Evolutionary conservation across 2,113 vertebrate species (phyloP).

Genomic region (Callorhinus ursinus): DNA sequence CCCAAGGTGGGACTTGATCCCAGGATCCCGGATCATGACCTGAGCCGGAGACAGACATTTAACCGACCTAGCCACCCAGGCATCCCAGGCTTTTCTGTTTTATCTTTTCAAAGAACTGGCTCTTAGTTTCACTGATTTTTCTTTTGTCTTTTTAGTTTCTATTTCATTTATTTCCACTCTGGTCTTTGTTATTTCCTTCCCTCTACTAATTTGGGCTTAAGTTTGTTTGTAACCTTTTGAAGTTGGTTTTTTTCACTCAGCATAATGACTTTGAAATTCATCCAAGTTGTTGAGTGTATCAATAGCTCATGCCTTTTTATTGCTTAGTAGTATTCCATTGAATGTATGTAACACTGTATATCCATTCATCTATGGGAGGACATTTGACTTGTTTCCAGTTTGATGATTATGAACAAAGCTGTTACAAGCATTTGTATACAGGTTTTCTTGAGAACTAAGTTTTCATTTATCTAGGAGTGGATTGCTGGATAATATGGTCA

Average conservation of each 20-base stretch:
- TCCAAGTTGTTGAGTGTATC: neutral
- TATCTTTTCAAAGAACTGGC: neutral
- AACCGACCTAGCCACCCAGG: too few relatives aligned
- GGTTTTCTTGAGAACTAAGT: neutral
- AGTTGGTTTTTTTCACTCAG: neutral
- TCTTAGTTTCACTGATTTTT: neutral
- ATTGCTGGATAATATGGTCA: neutral
- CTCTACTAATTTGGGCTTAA: neutral
- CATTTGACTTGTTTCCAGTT: neutral
- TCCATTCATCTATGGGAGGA: neutral
- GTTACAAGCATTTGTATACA: neutral
- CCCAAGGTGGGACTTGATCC: neutral
- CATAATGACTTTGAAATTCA: neutral
- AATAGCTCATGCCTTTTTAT: neutral
- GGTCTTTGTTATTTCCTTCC: neutral
- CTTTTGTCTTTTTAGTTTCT: neutral
- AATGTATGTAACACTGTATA: neutral
- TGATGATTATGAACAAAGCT: neutral
- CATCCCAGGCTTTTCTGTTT: neutral
- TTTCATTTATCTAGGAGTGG: neutral
- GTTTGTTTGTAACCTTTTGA: neutral
- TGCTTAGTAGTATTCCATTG: neutral
- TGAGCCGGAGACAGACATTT: neutral
- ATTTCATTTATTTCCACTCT: neutral
- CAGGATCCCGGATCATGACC: neutral